Base-by-base conservation (phyloP, 2,888 invertebrate species). In the Cheilosia soror region DNA sequence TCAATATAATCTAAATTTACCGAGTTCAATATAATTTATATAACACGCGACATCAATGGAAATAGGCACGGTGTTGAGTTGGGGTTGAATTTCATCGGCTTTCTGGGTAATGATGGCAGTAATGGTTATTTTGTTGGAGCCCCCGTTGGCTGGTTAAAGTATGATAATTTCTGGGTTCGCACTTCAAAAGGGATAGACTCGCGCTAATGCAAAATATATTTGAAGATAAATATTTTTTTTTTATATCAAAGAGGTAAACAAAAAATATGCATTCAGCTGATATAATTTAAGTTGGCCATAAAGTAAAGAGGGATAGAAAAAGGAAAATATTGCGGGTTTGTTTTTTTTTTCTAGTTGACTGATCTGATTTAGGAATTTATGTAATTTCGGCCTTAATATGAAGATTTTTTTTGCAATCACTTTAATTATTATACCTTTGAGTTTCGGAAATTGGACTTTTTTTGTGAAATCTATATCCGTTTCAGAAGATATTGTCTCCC, bases 1-100 rank as follows among this genome's bases (percentile, higher is more conserved):
- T 60, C 51, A 78, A 63, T 69, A 75, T 63, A 75, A 80, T 68
- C 60, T 82, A 47, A 72, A 72, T 72, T 82, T 82, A 72, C 66
- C 47, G 55, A 60, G 66, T 31, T 66, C 27, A 66, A 66, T 65
- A 40, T 42, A 62, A 77, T 66, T 60, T 66, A 40, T 72, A 53
- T 15, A 63, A 53, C 66, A 58, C 55, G 27, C 58, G 37, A 27
- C 27, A 47, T 47, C 68, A 42, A 13, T 57, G 57, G 31, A 37
- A 47, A 68, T 68, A 40, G 25, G 37, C 62, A 42, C 29, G 51
- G 53, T 11, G 37, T 62, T 55, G 31, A 33, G 42, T 51, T 65
- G 49, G 42, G 51, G 58, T 66, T 66, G 29, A 11, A 4, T 58
- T 76, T 58, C 58, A 51, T 76, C 31, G 51, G 42, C 25, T 53